Evolutionary conservation across 2,888 invertebrate genomes (phyloP), one percentile per base, ranked within the genome.

Genomic region (Drosophila paracracens): DNA sequence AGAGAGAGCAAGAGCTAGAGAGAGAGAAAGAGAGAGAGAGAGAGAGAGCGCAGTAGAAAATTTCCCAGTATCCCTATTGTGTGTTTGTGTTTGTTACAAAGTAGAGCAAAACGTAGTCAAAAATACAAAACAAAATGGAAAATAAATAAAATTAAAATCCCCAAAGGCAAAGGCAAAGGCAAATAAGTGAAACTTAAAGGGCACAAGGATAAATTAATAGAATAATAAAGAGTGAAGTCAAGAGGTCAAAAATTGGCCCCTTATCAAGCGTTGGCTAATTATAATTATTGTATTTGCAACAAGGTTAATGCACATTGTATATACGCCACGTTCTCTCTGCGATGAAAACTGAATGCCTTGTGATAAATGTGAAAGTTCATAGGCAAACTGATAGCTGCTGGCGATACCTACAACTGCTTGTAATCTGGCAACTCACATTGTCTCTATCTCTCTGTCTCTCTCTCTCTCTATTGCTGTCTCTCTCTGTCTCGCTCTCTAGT

Each of bases 291-390:
- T 27, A 29, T 61, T 62, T 63, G 63, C 76, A 38, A 36, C 76
- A 79, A 79, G 81, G 77, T 36, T 79, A 70, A 36, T 50, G 51
- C 70, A 71, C 40, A 74, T 64, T 54, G 70, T 65, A 57, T 56
- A 80, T 73, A 80, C 73, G 76, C 60, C 62, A 35, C 48, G 59
- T 79, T 35, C 63, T 27, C 75, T 11, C 54, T 33, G 61, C 51
- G 33, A 27, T 50, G n/a, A 11, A 18, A 36, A 51, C 4, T 25
- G 16, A 61, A 43, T 35, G n/a, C 38, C 36, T 43, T 70, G 51
- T 52, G 31, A 78, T 78, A 85, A 85, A 85, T 85, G 89, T 80
- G 73, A 85, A 79, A 85, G 89, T 89, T 85, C 84, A 84, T 46
- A 58, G 10, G 16, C 56, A 53, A 61, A 61, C 35, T 16, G 51